phyloP scores from a whole-genome alignment of 2,888 invertebrate genomes.

The Taenaris catops region DNA sequence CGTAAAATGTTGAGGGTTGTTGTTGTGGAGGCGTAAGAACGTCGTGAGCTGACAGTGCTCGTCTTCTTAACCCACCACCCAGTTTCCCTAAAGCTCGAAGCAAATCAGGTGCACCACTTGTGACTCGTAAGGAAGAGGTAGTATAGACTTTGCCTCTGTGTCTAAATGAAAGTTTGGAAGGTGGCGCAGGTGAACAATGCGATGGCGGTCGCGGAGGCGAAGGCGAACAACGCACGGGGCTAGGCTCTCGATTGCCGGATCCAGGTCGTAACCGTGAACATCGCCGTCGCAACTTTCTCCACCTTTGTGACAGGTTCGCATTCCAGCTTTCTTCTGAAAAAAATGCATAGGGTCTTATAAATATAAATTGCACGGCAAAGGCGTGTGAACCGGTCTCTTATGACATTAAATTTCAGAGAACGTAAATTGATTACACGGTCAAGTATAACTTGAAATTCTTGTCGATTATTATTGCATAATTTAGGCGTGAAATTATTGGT shows the following conservation, averaged over 20 bases:
- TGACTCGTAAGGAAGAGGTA: constrained; percentile 69
- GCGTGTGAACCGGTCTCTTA: constrained; percentile 10
- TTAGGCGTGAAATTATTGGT: neutral
- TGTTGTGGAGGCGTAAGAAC: constrained; percentile 80
- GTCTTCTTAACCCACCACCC: constrained; percentile 83
- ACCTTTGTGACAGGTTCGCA: constrained; percentile 86
- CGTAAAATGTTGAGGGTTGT: constrained; percentile 84
- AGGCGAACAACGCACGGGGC: constrained; percentile 78
- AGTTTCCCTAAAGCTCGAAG: constrained; percentile 84
- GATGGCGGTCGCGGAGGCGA: constrained; percentile 73
- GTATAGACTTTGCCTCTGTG: constrained; percentile 75
- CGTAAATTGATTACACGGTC: constrained; percentile 7
- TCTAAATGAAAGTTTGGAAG: constrained; percentile 66
- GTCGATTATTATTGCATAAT: constrained; percentile 7
- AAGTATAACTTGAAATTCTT: constrained; percentile 12
- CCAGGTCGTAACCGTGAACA: constrained; percentile 85
- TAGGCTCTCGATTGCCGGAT: constrained; percentile 74
- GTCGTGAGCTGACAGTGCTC: constrained; percentile 85
- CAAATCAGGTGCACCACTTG: constrained; percentile 82
- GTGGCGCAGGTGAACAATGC: constrained; percentile 71
- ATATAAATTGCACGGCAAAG: constrained; percentile 7
- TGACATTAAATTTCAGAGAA: constrained; percentile 7
- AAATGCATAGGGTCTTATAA: constrained; percentile 11
- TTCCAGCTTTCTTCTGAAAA: constrained; percentile 87
- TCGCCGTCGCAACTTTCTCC: constrained; percentile 85